These are phyloP conservation scores for Peromyscus aztecus DNA, from an alignment of 2,797 vertebrate genomes.

Conservation along the genomic window DNA sequence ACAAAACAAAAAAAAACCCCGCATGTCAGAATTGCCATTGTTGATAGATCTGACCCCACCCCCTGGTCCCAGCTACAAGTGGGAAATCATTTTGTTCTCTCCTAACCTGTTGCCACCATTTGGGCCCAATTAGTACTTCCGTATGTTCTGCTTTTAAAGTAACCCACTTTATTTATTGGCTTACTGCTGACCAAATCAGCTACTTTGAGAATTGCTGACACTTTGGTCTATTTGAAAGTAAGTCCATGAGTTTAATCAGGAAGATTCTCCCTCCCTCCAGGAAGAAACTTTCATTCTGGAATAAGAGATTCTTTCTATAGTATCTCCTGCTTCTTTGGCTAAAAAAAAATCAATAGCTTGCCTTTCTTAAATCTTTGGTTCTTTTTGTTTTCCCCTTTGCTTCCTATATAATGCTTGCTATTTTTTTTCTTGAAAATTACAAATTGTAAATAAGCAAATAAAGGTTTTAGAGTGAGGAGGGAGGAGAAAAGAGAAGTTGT, in stretches of 20 bases:
- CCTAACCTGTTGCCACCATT: not conserved
- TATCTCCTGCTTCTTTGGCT: conserved; percentile 15
- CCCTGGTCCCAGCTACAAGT: not conserved
- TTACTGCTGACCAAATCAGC: not conserved
- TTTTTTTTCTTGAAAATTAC: conserved; percentile 33
- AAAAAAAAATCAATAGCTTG: not conserved
- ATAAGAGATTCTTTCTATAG: conserved; percentile 47
- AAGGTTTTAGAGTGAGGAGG: not conserved
- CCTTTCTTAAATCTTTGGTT: not conserved
- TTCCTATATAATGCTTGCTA: not conserved
- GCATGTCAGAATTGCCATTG: not conserved
- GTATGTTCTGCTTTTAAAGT: conserved; percentile 55
- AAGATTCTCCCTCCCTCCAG: not conserved
- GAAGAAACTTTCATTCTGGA: conserved; percentile 58
- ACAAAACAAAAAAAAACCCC: not conserved
- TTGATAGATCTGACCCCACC: not conserved
- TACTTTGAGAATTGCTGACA: conserved; percentile 50
- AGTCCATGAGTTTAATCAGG: not conserved
- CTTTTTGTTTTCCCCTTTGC: not conserved
- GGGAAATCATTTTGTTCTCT: conserved; percentile 51
- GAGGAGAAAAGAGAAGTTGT: not conserved
- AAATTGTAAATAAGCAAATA: conserved; percentile 50
- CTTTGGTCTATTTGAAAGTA: not conserved
- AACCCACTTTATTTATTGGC: conserved; percentile 18
- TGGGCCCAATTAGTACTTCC: not conserved